Base-by-base conservation (phyloP, 2,113 vertebrate species). In the Oostethus manadensis region DNA sequence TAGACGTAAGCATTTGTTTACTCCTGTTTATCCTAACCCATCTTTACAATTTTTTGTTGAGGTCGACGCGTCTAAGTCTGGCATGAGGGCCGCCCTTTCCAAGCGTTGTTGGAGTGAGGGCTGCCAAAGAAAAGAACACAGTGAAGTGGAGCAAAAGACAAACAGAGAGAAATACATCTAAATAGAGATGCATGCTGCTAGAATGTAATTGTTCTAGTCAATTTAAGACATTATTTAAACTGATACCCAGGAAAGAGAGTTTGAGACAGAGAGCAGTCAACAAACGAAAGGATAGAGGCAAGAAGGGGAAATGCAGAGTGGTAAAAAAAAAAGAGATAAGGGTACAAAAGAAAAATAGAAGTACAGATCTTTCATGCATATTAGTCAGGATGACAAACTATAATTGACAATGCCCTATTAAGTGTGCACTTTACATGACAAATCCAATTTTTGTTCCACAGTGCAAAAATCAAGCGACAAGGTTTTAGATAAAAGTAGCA, bases 131-230 rank as follows among this genome's bases (percentile, higher is more conserved):
- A 56, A 78, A 67, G 23, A 64, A 54, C 40, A 55, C 57, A 67
- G 71, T 64, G 73, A 81, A 81, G 80, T 74, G 66, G 78, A 82
- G 77, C 64, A 21, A 78, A 84, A 77, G 74, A 72, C 64, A 84
- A 84, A 85, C 73, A 80, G 70, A 76, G 57, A 79, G 71, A 86
- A 75, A 76, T 60, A 65, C 67, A 80, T 70, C 77, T 79, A 73
- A 84, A 85, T 85, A 85, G 73, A 78, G 75, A 86, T 88, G 84
- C 83, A 80, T 80, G 77, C 78, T 80, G 68, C 58, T 83, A 83
- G 81, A 87, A 81, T 82, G 83, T 86, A 76, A 84, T 84, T 86
- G 84, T 86, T 85, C 82, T 83, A 84, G 79, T 88, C 82, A 77
- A 87, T 85, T 87, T 84, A 78, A 87, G 84, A 82, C 74, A 82